These are phyloP conservation scores for Diarsia brunnea DNA, from an alignment of 2,888 invertebrate genomes.

Conservation along the genomic window DNA sequence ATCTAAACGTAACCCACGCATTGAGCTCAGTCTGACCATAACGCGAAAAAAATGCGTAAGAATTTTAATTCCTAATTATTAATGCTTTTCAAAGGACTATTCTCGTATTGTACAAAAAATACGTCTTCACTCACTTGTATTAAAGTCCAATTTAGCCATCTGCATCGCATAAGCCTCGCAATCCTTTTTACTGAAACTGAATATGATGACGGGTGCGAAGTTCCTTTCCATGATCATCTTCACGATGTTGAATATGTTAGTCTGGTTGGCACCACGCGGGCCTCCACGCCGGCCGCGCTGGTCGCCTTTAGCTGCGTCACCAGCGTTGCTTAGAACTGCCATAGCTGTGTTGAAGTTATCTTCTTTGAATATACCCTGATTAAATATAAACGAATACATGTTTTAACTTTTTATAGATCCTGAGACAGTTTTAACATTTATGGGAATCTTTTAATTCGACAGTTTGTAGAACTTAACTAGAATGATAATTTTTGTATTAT, in stretches of 20 bases:
- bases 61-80: neutral
- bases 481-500: neutral
- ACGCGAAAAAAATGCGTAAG: neutral
- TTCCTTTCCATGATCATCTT: constrained; percentile 99
- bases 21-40: neutral
- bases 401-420: constrained; percentile 30
- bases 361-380: constrained; percentile 97
- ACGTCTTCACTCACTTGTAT: constrained; percentile 92
- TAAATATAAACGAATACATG: constrained; percentile 1
- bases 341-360: constrained; percentile 99
- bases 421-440: neutral
- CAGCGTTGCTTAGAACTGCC: constrained; percentile 95
- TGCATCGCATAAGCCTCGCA: constrained; percentile 99
- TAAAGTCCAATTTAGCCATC: constrained; percentile 99
- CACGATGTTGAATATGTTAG: constrained; percentile 98
- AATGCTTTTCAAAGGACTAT: neutral
- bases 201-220: constrained; percentile 99
- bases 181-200: constrained; percentile 99
- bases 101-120: neutral
- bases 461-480: neutral
- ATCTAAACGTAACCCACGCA: neutral
- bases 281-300: constrained; percentile 95
- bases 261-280: constrained; percentile 91
- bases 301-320: constrained; percentile 96
- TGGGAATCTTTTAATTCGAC: neutral